Percentiles rank a stretch among this genome's conserved stretches.
Evolutionary conservation across 2,797 vertebrate species (phyloP).

Genomic region (Pseudochirops cupreus): DNA sequence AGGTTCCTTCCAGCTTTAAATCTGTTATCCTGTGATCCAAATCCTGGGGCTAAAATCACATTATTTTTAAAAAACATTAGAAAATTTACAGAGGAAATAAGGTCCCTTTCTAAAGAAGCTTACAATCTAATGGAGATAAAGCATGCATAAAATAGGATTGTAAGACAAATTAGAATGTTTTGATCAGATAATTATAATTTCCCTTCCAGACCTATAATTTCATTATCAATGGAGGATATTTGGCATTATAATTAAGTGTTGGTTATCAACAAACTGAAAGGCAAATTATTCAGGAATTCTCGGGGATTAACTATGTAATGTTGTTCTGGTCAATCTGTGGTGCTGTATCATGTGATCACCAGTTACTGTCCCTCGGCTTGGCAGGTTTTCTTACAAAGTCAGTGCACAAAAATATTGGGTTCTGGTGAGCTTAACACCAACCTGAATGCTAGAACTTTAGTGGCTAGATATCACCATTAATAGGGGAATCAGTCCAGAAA

Average conservation of each 20-base stretch:
- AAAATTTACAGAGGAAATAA: background rate
- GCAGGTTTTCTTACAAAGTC: background rate
- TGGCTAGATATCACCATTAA: background rate
- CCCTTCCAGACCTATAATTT: background rate
- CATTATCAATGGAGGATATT: background rate
- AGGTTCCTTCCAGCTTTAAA: background rate
- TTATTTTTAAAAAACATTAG: background rate
- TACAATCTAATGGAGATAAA: background rate
- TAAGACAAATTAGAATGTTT: background rate
- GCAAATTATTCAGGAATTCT: background rate
- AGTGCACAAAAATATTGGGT: background rate
- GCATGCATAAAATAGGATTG: background rate
- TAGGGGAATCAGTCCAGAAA: background rate
- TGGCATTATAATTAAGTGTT: background rate
- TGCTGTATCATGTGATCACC: background rate
- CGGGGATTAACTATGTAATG: background rate
- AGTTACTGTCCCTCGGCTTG: background rate
- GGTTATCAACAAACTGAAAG: background rate
- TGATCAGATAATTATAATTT: background rate
- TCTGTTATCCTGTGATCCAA: background rate
- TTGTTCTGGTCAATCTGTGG: background rate
- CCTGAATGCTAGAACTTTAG: background rate
- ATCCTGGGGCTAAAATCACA: background rate
- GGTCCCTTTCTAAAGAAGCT: background rate
- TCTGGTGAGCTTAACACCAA: background rate